These are phyloP conservation scores for Meandrusa payeni DNA, from an alignment of 2,888 invertebrate genomes.

Conservation along the genomic window DNA sequence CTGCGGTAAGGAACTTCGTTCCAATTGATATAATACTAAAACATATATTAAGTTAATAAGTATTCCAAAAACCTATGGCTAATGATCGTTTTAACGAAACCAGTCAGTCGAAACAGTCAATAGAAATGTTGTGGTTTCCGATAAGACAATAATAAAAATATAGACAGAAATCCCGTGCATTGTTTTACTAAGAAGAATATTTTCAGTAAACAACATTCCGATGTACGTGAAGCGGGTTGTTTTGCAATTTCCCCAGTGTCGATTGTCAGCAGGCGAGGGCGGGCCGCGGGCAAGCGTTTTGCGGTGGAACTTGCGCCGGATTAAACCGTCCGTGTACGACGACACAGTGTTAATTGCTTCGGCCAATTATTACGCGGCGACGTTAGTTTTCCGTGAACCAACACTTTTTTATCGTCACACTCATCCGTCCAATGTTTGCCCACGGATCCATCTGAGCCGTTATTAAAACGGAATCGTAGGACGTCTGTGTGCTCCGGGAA, in stretches of 20 bases:
- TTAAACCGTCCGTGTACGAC: not conserved
- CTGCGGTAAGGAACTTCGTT: too few relatives aligned
- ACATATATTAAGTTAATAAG: too few relatives aligned
- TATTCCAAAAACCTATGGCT: too few relatives aligned
- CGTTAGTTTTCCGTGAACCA: constrained; percentile 30
- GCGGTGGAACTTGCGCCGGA: not conserved
- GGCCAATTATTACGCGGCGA: constrained; percentile 3
- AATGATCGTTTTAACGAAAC: too few relatives aligned
- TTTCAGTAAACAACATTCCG: not conserved
- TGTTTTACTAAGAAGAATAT: too few relatives aligned
- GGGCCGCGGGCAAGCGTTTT: not conserved
- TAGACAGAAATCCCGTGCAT: too few relatives aligned
- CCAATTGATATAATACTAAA: too few relatives aligned
- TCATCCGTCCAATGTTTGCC: constrained; percentile 39
- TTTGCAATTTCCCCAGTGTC: not conserved
- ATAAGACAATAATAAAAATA: too few relatives aligned
- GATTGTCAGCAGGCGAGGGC: not conserved
- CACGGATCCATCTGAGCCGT: constrained; percentile 37
- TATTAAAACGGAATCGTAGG: constrained; percentile 44
- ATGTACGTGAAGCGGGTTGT: not conserved
- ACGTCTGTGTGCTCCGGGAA: constrained; percentile 33
- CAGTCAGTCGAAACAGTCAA: too few relatives aligned
- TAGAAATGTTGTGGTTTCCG: too few relatives aligned
- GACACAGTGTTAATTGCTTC: not conserved
- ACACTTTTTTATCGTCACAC: constrained; percentile 34